phyloP scores from a whole-genome alignment of 2,113 vertebrate species.

The Passerina amoena region DNA sequence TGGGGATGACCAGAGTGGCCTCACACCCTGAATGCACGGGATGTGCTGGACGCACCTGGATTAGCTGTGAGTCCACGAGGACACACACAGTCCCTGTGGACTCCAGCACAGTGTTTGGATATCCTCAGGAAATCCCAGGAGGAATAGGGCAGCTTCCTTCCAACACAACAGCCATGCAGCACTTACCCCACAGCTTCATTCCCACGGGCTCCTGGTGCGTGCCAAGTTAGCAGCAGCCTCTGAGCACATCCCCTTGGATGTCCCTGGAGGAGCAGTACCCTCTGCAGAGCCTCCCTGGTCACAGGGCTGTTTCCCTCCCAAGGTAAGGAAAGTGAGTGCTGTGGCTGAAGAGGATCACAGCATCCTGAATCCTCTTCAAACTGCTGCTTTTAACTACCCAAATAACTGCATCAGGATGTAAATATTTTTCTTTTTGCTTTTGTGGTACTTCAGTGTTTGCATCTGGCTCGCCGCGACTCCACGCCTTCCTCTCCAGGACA shows the following conservation, averaged over 20 bases:
- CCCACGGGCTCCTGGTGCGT: neutral
- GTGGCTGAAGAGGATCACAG: constrained; percentile 13
- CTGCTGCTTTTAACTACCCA: constrained; percentile 42
- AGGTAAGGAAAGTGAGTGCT: neutral
- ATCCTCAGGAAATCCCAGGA: neutral
- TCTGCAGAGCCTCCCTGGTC: neutral
- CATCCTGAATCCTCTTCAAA: constrained; percentile 33
- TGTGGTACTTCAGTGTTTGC: constrained; percentile 63
- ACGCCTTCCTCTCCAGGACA: constrained; percentile 52
- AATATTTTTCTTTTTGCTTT: constrained; percentile 65
- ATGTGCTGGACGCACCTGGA: neutral
- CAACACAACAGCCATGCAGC: neutral
- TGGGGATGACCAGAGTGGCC: neutral
- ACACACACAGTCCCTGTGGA: neutral
- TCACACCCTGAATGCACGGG: neutral
- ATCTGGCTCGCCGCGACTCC: constrained; percentile 34
- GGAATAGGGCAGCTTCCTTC: neutral
- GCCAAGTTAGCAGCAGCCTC: neutral
- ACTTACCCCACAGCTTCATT: constrained; percentile 31
- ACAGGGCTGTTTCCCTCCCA: neutral
- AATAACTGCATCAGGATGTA: constrained; percentile 54
- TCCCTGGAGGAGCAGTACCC: neutral
- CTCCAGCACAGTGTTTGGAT: neutral
- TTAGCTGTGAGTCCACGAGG: neutral
- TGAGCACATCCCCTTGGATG: neutral